Conservation (phyloP, 2,113 vertebrate genomes). For the Acanthochromis polyacanthus region DNA sequence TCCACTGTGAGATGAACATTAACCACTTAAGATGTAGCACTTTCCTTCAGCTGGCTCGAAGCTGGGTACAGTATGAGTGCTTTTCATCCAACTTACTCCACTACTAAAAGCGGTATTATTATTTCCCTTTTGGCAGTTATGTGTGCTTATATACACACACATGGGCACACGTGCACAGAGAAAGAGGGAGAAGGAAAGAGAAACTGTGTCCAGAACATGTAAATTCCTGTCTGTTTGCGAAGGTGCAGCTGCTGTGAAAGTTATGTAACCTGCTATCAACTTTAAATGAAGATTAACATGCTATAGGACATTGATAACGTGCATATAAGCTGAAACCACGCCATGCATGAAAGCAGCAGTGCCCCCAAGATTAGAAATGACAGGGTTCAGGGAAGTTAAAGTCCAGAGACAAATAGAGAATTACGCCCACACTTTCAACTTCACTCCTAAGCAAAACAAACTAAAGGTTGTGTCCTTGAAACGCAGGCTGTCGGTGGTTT, state of each 20-base stretch:
- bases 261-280: conserved; percentile 68
- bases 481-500: conserved; percentile 63
- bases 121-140: conserved; percentile 14
- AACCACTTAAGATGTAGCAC: conserved; percentile 41
- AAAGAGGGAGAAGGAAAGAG: conserved; percentile 8
- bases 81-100: conserved; percentile 26
- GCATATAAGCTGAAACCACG: not conserved
- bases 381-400: conserved; percentile 57
- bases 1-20: conserved; percentile 46
- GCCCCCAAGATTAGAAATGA: conserved; percentile 61
- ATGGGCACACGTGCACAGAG: not conserved
- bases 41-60: conserved; percentile 34
- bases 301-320: not conserved
- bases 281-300: conserved; percentile 69
- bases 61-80: conserved; percentile 2
- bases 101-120: conserved; percentile 25
- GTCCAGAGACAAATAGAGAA: conserved; percentile 68
- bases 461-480: conserved; percentile 76
- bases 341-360: conserved; percentile 38
- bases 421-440: conserved; percentile 66
- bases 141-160: not conserved
- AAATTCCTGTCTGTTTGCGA: conserved; percentile 76
- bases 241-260: conserved; percentile 67
- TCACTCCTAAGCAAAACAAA: conserved; percentile 66
- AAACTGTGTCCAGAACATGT: conserved; percentile 70